phyloP scores from a whole-genome alignment of 2,113 vertebrate genomes.

The Silurus glanis region DNA sequence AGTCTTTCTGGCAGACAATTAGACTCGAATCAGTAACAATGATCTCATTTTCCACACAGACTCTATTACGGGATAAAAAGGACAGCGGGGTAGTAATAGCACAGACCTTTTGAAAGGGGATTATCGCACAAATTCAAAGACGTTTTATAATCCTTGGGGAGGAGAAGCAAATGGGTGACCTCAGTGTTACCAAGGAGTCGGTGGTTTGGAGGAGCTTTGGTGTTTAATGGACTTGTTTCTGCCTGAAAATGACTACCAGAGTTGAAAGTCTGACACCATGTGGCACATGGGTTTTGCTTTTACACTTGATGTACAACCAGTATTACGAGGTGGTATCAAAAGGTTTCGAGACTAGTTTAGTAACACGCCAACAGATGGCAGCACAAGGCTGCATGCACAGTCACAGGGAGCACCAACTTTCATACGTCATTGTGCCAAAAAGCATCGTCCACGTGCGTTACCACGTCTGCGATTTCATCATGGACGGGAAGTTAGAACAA shows the following conservation, averaged over 20 bases:
- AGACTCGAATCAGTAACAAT: slow-evolving; percentile 24
- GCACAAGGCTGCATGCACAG: too few relatives aligned
- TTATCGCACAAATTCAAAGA: background rate
- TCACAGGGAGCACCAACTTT: too few relatives aligned
- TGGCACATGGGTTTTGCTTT: background rate
- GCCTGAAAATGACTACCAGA: background rate
- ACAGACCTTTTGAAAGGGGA: slow-evolving; percentile 1
- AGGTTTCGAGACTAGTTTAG: too few relatives aligned
- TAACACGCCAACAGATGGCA: too few relatives aligned
- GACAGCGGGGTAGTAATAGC: background rate
- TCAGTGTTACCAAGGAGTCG: background rate
- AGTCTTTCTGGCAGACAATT: slow-evolving; percentile 33
- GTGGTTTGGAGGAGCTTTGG: background rate
- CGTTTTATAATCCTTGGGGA: background rate
- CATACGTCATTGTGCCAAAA: too few relatives aligned
- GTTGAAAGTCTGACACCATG: background rate
- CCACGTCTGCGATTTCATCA: too few relatives aligned
- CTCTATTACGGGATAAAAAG: slow-evolving; percentile 26
- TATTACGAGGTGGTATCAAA: too few relatives aligned
- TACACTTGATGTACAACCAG: background rate
- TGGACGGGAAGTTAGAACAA: too few relatives aligned
- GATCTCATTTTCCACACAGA: slow-evolving; percentile 15
- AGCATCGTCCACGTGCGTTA: too few relatives aligned
- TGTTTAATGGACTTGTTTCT: background rate
- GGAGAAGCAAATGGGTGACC: background rate